Evolutionary conservation across 2,888 invertebrate species (phyloP).

Genomic region (Isotomurus palustris): DNA sequence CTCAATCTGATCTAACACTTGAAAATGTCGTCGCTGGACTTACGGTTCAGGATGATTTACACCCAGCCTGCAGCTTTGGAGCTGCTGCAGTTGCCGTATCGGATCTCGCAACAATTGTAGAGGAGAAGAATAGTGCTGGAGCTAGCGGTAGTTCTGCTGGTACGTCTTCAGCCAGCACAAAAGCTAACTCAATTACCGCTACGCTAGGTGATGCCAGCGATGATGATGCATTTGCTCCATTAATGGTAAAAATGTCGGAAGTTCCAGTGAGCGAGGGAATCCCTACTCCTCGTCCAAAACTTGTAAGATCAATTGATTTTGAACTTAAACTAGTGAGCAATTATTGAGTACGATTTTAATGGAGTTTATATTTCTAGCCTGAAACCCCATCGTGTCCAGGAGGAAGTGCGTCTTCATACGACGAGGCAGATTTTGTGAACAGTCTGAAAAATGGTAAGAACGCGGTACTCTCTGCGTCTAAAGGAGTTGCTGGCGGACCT

Average conservation of each 20-base stretch:
- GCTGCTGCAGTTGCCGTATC: slow-evolving; percentile 53
- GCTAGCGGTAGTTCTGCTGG: slow-evolving; percentile 15
- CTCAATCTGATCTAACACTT: slow-evolving; percentile 40
- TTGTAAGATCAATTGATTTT: too few relatives aligned
- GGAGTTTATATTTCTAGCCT: background rate
- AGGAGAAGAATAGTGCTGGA: slow-evolving; percentile 51
- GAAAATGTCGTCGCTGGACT: slow-evolving; percentile 38
- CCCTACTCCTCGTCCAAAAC: too few relatives aligned
- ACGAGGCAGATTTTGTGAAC: slow-evolving; percentile 44
- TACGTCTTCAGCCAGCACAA: too few relatives aligned
- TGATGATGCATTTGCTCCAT: slow-evolving; percentile 37
- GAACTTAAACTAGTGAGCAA: background rate
- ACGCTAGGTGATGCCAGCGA: slow-evolving; percentile 41
- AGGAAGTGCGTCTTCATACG: slow-evolving; percentile 25
- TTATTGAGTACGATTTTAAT: background rate
- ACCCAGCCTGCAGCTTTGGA: slow-evolving; percentile 34
- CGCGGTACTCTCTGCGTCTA: slow-evolving; percentile 43
- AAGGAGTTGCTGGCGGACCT: slow-evolving; percentile 16
- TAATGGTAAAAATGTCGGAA: background rate
- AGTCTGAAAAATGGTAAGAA: slow-evolving; percentile 46
- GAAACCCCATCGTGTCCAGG: slow-evolving; percentile 12
- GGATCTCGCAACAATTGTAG: slow-evolving; percentile 81
- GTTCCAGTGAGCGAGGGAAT: background rate
- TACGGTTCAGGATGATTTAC: slow-evolving; percentile 32
- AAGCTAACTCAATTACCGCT: slow-evolving; percentile 26